Evolutionary conservation across 2,888 invertebrate genomes (phyloP).

Genomic region (Bellardia bayeri): DNA sequence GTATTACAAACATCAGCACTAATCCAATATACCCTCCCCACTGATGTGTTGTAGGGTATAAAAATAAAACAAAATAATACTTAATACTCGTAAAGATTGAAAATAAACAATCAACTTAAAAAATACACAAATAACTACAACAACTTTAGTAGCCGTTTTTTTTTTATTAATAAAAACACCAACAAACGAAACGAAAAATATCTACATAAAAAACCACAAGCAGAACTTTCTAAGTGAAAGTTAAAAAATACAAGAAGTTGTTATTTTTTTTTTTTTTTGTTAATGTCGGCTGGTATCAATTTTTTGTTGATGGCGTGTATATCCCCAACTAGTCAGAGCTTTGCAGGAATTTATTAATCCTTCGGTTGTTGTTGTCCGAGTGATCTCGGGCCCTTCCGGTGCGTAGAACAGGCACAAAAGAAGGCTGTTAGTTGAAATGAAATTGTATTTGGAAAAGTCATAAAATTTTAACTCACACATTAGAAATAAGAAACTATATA

Average conservation of each 20-base stretch:
- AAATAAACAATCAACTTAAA: conserved; percentile 63
- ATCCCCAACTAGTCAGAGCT: conserved; percentile 27
- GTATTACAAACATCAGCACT: too few species aligned
- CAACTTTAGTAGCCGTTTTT: conserved; percentile 19
- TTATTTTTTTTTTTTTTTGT: conserved; percentile 52
- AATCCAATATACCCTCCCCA: too few species aligned
- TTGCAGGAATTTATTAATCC: conserved; percentile 31
- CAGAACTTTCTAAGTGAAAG: conserved; percentile 84
- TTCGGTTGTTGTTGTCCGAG: too few species aligned
- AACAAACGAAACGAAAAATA: conserved; percentile 67
- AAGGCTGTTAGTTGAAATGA: too few species aligned
- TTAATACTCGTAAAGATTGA: conserved; percentile 64
- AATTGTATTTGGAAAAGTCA: too few species aligned
- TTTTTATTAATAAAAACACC: conserved; percentile 48
- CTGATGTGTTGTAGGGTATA: too few species aligned
- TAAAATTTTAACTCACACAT: too few species aligned
- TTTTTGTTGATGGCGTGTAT: conserved; percentile 29
- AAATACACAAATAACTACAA: conserved; percentile 40
- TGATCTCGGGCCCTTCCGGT: too few species aligned
- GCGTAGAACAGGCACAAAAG: too few species aligned
- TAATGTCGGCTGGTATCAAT: conserved; percentile 40
- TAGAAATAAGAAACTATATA: too few species aligned
- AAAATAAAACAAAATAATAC: conserved; percentile 36
- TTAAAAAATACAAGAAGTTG: conserved; percentile 75
- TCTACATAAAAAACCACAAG: conserved; percentile 78